Percentiles rank a stretch among this genome's conserved stretches.
Evolutionary conservation across 92 coral and sea anemone species (phyloP).

Genomic region (Paragorgia papillata): DNA sequence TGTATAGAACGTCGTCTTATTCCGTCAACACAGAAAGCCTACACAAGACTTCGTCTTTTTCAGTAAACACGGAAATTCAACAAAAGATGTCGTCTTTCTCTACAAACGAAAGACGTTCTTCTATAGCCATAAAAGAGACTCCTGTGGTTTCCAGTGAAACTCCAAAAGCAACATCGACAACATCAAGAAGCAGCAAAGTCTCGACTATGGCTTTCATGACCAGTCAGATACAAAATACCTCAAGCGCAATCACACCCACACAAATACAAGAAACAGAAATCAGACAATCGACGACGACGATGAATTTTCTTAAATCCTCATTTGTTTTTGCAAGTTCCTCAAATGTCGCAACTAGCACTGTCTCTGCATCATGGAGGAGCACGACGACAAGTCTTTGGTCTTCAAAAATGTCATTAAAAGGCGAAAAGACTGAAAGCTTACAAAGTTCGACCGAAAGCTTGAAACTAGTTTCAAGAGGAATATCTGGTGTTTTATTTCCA

Average conservation of each 20-base stretch:
- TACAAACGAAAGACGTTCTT: not conserved
- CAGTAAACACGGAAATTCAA: not conserved
- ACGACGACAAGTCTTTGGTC: not conserved
- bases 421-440: not conserved
- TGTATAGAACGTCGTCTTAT: too few species aligned
- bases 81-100: not conserved
- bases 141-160: not conserved
- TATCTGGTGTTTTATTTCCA: not conserved
- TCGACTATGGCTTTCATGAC: not conserved
- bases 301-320: constrained; percentile 3
- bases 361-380: not conserved
- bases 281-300: not conserved
- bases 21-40: too few species aligned
- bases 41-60: too few species aligned
- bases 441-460: not conserved
- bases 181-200: not conserved
- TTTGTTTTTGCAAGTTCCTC: not conserved
- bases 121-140: not conserved
- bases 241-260: not conserved
- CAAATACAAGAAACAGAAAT: not conserved
- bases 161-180: not conserved
- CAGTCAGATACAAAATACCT: not conserved
- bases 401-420: not conserved
- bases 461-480: not conserved
- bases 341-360: not conserved